These are phyloP conservation scores for Orthosia gothica DNA, from an alignment of 2,888 invertebrate species.

Conservation along the genomic window DNA sequence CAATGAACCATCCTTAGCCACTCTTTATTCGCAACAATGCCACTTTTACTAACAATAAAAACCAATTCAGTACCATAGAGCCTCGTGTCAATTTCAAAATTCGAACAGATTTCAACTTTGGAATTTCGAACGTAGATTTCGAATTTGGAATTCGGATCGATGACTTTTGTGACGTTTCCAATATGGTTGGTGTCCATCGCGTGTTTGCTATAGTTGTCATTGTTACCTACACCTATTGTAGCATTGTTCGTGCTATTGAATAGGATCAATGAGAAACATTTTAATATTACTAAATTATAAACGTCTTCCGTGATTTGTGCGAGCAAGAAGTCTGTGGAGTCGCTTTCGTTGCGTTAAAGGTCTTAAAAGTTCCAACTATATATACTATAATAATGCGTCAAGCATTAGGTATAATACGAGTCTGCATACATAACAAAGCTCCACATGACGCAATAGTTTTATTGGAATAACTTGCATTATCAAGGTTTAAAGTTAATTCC, in stretches of 20 bases:
- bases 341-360: not conserved
- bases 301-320: conserved; percentile 87
- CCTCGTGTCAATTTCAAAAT: conserved; percentile 45
- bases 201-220: conserved; percentile 91
- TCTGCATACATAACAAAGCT: not conserved
- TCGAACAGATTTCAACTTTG: conserved; percentile 58
- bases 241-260: conserved; percentile 87
- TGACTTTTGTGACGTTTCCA: conserved; percentile 67
- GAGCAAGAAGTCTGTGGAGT: conserved; percentile 57
- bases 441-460: not conserved
- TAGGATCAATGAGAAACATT: conserved; percentile 90
- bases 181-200: conserved; percentile 76
- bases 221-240: conserved; percentile 90
- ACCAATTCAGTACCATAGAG: conserved; percentile 50
- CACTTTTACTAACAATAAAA: conserved; percentile 87
- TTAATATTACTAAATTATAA: conserved; percentile 91
- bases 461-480: too few species aligned
- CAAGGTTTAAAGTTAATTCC: not conserved
- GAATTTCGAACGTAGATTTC: conserved; percentile 4
- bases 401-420: too few species aligned
- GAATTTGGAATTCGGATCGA: conserved; percentile 13
- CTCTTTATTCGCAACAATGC: conserved; percentile 88
- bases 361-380: too few species aligned
- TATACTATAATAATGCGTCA: too few species aligned
- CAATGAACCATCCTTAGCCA: conserved; percentile 90